These are phyloP conservation scores for Pempheris klunzingeri DNA, from an alignment of 2,797 vertebrate genomes.

Conservation along the genomic window DNA sequence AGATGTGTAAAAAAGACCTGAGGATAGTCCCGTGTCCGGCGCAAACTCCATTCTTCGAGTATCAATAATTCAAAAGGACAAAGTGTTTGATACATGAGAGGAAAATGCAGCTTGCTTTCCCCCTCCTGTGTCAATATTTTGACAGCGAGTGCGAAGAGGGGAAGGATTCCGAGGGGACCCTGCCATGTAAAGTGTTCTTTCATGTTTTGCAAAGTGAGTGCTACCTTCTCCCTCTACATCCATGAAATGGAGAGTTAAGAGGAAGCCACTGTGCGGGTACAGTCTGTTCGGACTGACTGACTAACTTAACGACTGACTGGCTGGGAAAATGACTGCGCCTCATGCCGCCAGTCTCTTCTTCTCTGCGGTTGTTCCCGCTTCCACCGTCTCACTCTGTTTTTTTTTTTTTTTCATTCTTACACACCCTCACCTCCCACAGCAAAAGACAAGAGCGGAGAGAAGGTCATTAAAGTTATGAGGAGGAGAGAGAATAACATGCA, in stretches of 20 bases:
- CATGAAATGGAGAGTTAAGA: conserved; percentile 70
- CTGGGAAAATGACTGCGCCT: conserved; percentile 59
- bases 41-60: conserved; percentile 38
- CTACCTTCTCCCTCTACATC: conserved; percentile 63
- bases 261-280: conserved; percentile 53
- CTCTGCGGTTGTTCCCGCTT: conserved; percentile 29
- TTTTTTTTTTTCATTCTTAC: conserved; percentile 37
- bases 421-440: conserved; percentile 40
- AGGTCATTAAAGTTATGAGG: conserved; percentile 52
- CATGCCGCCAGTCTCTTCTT: conserved; percentile 15
- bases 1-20: conserved; percentile 56
- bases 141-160: conserved; percentile 64
- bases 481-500: conserved; percentile 41
- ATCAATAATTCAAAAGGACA: conserved; percentile 80
- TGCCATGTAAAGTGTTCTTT: conserved; percentile 78
- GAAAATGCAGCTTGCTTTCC: conserved; percentile 66
- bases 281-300: conserved; percentile 64
- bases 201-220: conserved; percentile 76
- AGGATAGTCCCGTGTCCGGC: conserved; percentile 58
- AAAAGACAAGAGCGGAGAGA: conserved; percentile 30
- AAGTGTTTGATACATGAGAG: conserved; percentile 71
- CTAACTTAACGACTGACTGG: conserved; percentile 64
- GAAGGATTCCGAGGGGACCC: conserved; percentile 66
- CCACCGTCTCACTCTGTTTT: conserved; percentile 14
- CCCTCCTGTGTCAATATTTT: conserved; percentile 77